A percentile compares a stretch with the other conserved stretches of the same genome.
Conservation (phyloP, 2,113 vertebrate genomes). For the Megatriorchis doriae region DNA sequence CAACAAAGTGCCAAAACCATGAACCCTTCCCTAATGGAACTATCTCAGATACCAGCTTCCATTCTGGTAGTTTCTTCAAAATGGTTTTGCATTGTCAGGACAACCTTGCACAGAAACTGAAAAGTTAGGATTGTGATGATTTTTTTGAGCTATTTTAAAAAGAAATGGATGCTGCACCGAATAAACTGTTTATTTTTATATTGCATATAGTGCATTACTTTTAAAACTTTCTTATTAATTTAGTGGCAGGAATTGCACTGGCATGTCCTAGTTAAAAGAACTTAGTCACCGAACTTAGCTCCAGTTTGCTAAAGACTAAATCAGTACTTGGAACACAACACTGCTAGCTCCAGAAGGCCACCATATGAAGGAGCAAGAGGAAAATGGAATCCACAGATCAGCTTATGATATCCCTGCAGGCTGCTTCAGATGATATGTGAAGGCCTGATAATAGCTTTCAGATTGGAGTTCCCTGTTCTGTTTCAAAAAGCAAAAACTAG, state of each 20-base stretch:
- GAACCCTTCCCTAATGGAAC: neutral
- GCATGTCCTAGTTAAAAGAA: neutral
- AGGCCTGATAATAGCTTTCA: neutral
- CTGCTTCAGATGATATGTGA: neutral
- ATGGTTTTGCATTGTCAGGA: neutral
- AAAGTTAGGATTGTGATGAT: neutral
- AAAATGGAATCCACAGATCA: neutral
- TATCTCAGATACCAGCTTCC: neutral
- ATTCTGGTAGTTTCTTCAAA: neutral
- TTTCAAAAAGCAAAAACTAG: neutral
- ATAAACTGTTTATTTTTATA: slow-evolving; percentile 20
- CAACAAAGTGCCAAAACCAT: neutral
- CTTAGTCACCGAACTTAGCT: neutral
- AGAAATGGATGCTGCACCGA: neutral
- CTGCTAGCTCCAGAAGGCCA: neutral
- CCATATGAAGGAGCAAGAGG: neutral
- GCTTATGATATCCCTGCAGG: neutral
- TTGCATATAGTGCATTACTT: neutral
- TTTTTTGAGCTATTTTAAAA: neutral
- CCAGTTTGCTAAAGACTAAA: neutral
- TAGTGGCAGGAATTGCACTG: neutral
- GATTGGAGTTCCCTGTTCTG: neutral
- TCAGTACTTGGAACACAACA: neutral
- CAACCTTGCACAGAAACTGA: neutral
- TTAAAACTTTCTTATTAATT: neutral